Conservation (phyloP, 2,113 vertebrate genomes). For the Tylochromis polylepis region DNA sequence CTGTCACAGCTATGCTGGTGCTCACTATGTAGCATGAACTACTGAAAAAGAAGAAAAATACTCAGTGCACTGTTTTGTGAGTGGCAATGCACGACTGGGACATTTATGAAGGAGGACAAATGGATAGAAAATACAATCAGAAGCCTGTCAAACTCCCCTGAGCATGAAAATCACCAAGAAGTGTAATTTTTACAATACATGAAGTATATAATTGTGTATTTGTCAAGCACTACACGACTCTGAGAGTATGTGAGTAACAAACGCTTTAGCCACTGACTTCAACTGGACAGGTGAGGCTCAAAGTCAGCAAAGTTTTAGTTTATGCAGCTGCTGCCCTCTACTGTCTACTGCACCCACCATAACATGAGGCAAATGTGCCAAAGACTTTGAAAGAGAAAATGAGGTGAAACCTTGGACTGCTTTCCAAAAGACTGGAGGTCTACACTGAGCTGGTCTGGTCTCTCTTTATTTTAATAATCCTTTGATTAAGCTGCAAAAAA, state of each 20-base stretch:
- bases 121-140: background rate
- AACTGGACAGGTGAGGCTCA: background rate
- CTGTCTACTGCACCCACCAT: background rate
- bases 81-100: background rate
- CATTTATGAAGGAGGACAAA: background rate
- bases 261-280: background rate
- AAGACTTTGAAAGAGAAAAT: background rate
- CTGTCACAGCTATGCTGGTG: slow-evolving; percentile 20
- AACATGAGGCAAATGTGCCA: background rate
- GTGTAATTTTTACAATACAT: background rate
- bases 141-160: background rate
- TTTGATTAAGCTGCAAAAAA: background rate
- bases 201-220: background rate
- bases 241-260: background rate
- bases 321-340: slow-evolving; percentile 39
- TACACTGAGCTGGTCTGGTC: background rate
- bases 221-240: background rate
- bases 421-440: background rate
- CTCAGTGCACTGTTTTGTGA: background rate
- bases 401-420: background rate
- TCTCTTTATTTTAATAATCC: background rate
- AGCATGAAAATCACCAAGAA: background rate
- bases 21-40: background rate
- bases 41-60: background rate
- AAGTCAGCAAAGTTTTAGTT: background rate